Conservation (phyloP, 2,888 invertebrate genomes). For the Hirtodrosophila duncani region DNA sequence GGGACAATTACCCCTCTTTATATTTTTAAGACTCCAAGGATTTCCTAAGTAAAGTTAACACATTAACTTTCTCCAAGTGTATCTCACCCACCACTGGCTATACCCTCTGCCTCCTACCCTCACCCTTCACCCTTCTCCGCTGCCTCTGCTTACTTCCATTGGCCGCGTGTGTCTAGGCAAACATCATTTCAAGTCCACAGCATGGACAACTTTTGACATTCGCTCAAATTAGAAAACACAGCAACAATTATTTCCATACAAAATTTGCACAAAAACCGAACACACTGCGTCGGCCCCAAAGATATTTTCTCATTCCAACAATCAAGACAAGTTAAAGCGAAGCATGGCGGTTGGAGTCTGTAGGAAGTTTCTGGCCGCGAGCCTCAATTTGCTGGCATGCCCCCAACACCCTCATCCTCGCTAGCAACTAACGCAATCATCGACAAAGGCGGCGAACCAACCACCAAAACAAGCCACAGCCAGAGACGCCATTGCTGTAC, state of each 20-base stretch:
- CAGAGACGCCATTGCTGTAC: slow-evolving; percentile 36
- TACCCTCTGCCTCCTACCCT: background rate
- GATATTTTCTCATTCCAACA: slow-evolving; percentile 7
- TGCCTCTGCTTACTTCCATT: background rate
- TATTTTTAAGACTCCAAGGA: no score
- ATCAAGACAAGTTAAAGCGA: background rate
- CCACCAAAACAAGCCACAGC: slow-evolving; percentile 49
- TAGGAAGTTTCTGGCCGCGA: no score
- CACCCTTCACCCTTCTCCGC: background rate
- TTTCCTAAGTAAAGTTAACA: no score
- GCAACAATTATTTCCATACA: slow-evolving; percentile 60
- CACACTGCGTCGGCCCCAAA: slow-evolving; percentile 35
- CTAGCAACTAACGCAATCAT: slow-evolving; percentile 72
- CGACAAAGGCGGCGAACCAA: slow-evolving; percentile 50
- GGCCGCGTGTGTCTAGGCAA: slow-evolving; percentile 55
- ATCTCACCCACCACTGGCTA: no score
- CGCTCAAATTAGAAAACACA: slow-evolving; percentile 61
- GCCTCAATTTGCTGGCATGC: no score
- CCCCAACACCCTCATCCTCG: background rate
- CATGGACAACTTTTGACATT: slow-evolving; percentile 56
- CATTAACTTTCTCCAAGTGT: no score
- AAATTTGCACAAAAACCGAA: slow-evolving; percentile 40
- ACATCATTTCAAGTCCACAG: slow-evolving; percentile 41
- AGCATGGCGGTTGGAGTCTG: no score
- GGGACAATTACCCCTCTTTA: no score